A percentile compares a stretch with the other conserved stretches of the same genome.
Evolutionary conservation across 2,113 vertebrate species (phyloP).

Genomic region (Anolis sagrei): DNA sequence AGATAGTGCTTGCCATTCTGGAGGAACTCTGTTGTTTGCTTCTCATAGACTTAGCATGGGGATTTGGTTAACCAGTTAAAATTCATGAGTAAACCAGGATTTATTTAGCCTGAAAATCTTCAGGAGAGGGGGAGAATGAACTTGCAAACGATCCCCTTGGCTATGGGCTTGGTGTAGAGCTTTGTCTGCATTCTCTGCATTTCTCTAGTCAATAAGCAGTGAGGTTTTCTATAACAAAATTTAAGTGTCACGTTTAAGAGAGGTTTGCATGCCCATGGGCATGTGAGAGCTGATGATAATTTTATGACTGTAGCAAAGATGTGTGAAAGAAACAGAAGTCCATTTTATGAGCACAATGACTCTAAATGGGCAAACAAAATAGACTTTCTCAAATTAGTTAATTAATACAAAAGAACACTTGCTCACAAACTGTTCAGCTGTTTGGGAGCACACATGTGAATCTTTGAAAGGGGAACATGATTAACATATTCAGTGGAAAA

Average conservation of each 20-base stretch:
- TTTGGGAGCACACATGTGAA: slow-evolving; percentile 47
- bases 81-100: too few species aligned
- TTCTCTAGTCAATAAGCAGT: slow-evolving; percentile 74
- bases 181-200: slow-evolving; percentile 70
- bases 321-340: slow-evolving; percentile 77
- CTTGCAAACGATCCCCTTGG: too few species aligned
- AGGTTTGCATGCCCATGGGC: slow-evolving; percentile 69
- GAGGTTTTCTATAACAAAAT: slow-evolving; percentile 83
- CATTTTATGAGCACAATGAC: slow-evolving; percentile 76
- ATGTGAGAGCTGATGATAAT: slow-evolving; percentile 69
- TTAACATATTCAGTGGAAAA: slow-evolving; percentile 11
- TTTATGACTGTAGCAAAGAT: slow-evolving; percentile 72
- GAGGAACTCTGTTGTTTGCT: too few species aligned
- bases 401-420: slow-evolving; percentile 68
- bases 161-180: background rate
- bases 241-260: slow-evolving; percentile 67
- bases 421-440: slow-evolving; percentile 65
- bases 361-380: slow-evolving; percentile 76
- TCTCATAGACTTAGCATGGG: too few species aligned
- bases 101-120: too few species aligned
- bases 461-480: slow-evolving; percentile 40
- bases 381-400: slow-evolving; percentile 72
- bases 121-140: too few species aligned
- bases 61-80: too few species aligned
- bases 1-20: too few species aligned